Evolutionary conservation across 1,140 invertebrate genomes (phyloP).

Genomic region (Nephotettix cincticeps): DNA sequence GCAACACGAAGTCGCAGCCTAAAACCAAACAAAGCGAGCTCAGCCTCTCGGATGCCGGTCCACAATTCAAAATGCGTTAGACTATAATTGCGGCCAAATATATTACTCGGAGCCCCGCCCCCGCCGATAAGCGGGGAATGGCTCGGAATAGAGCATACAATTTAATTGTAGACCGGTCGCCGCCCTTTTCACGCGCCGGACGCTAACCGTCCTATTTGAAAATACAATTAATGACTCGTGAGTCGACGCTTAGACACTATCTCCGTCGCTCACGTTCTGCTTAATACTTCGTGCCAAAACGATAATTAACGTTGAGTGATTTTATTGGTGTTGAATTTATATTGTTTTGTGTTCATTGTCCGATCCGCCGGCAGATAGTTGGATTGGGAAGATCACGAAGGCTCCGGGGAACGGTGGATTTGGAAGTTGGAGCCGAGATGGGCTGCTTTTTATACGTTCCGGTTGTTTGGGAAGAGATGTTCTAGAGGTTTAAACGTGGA

Average conservation of each 20-base stretch:
- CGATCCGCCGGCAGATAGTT: too few relatives aligned
- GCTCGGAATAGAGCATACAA: slow-evolving; percentile 4
- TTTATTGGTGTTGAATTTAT: slow-evolving; percentile 22
- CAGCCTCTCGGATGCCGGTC: background rate
- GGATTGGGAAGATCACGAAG: too few relatives aligned
- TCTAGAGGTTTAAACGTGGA: too few relatives aligned
- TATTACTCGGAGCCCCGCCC: background rate
- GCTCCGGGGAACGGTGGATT: too few relatives aligned
- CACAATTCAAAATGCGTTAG: slow-evolving; percentile 15
- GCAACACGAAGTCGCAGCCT: too few relatives aligned
- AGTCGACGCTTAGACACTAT: slow-evolving; percentile 1
- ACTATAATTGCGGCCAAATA: slow-evolving; percentile 20
- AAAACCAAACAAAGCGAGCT: too few relatives aligned
- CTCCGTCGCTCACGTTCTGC: background rate
- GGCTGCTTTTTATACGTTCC: too few relatives aligned
- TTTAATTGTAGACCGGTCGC: background rate
- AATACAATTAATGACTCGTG: slow-evolving; percentile 19
- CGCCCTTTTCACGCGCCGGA: background rate
- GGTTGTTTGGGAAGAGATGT: too few relatives aligned
- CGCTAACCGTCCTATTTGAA: slow-evolving; percentile 17
- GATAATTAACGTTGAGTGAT: slow-evolving; percentile 16
- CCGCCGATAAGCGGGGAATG: background rate
- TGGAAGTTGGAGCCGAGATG: too few relatives aligned
- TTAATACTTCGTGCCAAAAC: slow-evolving; percentile 8
- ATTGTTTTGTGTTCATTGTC: background rate